Evolutionary conservation across 2,888 invertebrate species (phyloP), one percentile per base, ranked within the genome.

Genomic region (Calephelis perditalis): DNA sequence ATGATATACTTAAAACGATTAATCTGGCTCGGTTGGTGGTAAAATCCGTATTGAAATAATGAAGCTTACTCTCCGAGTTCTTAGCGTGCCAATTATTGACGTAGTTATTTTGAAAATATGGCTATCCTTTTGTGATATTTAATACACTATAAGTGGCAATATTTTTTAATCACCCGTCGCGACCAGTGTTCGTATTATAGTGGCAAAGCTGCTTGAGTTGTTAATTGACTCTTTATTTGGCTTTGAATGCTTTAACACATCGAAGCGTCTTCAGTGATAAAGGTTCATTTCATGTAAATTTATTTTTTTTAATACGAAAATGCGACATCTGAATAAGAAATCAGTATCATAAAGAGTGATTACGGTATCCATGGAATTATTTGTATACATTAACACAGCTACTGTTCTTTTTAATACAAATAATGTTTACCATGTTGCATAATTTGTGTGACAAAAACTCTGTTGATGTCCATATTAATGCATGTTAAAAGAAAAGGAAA

Each of bases 51-150:
- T 75, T 68, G 73, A 79, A 81, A 82, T 89, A 89, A 89, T 84
- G 84, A 84, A 83, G 84, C 74, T 82, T 78, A 79, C 77, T 77
- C 75, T 78, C 71, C 77, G 76, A 75, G 75, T 74, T 73, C 73
- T 78, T 81, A 79, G 82, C 85, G 85, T 87, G 87, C 87, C 89
- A 89, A 89, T 90, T 90, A 90, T 90, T 86, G 86, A 82, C 82
- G 88, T 86, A 85, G 87, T 89, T 89, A 89, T 87, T 83, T 87
- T 85, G 79, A 89, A 90, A 85, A 86, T 89, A 89, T 88, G 81
- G 79, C 79, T 76, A 64, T 75, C 77, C 78, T 81, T 84, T 83
- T 84, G 81, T 80, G 77, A 81, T 84, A 83, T 86, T 88, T 83
- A 84, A 82, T 81, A 79, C 79, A 73, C 70, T 76, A n/a, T n/a